These are phyloP conservation scores for Hormiphora californensis DNA, from an alignment of 37 sponge, comb jelly and placozoan genomes.

Conservation along the genomic window DNA sequence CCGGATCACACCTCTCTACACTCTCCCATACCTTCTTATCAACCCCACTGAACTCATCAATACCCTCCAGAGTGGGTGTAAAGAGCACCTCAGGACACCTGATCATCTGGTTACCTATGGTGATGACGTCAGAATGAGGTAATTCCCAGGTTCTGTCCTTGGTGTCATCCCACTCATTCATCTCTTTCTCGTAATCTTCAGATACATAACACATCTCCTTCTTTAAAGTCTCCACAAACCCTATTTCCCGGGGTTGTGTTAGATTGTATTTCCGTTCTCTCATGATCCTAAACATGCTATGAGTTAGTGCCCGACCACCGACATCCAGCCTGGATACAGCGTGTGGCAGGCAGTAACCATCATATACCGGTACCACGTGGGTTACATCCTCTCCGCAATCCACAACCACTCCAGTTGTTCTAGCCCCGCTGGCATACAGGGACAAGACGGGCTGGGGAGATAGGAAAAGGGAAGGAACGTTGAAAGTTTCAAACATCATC, in stretches of 20 bases:
- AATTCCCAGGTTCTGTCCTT: background rate
- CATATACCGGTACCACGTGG: background rate
- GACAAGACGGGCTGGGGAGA: background rate
- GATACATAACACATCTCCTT: background rate
- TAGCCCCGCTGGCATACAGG: background rate
- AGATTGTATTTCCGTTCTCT: background rate
- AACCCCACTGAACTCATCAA: background rate
- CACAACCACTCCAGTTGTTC: background rate
- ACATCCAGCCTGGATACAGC: background rate
- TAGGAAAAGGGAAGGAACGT: background rate
- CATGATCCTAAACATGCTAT: background rate
- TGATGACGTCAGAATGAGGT: background rate
- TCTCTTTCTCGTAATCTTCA: background rate
- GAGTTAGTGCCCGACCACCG: background rate
- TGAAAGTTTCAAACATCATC: no score
- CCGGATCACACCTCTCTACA: background rate
- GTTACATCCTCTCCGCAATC: background rate
- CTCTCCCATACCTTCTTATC: background rate
- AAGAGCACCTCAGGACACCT: conserved; percentile 4
- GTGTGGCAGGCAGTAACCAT: background rate
- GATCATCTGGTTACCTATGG: background rate
- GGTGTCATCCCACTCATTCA: background rate
- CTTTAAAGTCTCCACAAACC: background rate
- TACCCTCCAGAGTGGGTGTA: background rate
- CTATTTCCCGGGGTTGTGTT: background rate